Base-by-base conservation (phyloP, 1,140 invertebrate genomes). In the Caenorhabditis tropicalis region DNA sequence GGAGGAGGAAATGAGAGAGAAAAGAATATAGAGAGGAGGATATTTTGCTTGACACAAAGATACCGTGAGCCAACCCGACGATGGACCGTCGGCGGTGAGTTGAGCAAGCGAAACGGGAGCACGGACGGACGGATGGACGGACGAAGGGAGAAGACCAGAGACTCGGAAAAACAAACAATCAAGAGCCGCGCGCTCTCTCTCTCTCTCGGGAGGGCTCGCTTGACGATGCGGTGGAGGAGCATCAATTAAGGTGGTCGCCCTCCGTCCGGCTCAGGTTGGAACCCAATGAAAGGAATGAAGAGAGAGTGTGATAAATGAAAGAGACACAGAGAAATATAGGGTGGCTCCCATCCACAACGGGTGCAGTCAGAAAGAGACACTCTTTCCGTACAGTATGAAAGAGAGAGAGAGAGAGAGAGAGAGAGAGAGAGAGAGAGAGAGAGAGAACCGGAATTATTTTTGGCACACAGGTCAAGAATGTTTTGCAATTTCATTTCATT, bases 401-500 rank as follows among this genome's bases (percentile, higher is more conserved):
- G 27, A 24, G 19, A 33, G 39, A 79, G 39, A 48, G 4, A 7
- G 21, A 46, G 74, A 79, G 74, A 39, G n/a, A 74, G n/a, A n/a
- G n/a, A n/a, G n/a, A n/a, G n/a, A 12, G 21, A 27, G 5, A 5
- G 60, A 65, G n/a, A n/a, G n/a, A n/a, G n/a, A n/a, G n/a, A n/a
- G n/a, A n/a, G 27, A 39, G 21, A 81, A 81, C 79, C 46, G 79
- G 65, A 74, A 74, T 74, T 74, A 74, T 74, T 74, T 74, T 43
- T 74, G 65, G 36, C 65, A 46, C 65, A 74, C 65, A 74, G 65
- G 65, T 74, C 65, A 74, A 74, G 65, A 74, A 74, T 74, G 65
- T 74, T 74, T 74, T 74, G 36, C 36, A 74, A 74, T 43, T 74
- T 74, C 65, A 74, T 74, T 74, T 74, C 65, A 74, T 74, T 74